Evolutionary conservation across 2,888 invertebrate genomes (phyloP), one percentile per base, ranked within the genome.

Genomic region (Nyleta sp.): DNA sequence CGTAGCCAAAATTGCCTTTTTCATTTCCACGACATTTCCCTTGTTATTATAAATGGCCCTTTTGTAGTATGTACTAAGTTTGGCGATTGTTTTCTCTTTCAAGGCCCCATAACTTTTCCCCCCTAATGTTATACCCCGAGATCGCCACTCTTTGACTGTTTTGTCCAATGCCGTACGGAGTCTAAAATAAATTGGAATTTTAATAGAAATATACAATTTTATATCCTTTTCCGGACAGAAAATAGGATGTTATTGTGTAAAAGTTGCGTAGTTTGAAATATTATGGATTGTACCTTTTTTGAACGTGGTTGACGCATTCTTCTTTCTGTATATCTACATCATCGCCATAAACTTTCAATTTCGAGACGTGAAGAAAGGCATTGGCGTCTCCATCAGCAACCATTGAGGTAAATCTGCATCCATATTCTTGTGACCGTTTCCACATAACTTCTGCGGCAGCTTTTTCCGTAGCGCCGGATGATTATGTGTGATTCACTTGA

Each of bases 41-140:
- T 71, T 59, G 38, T 76, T 71, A 17, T 55, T 33, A 59, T 76
- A 71, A 15, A 71, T 76, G 4, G 70, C 75, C 31, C 28, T 53
- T 65, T 46, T 57, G 20, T 76, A 76, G 22, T 76, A 76, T n/a
- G 53, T 50, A 4, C 44, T 42, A 20, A 68, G 38, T 65, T 76
- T 71, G 1, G 38, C 65, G 8, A 76, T 76, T 6, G 71, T 65
- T n/a, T 55, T 35, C 24, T 48, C 55, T 60, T 71, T 76, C n/a
- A 71, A 17, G n/a, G 76, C 22, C 15, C 70, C 70, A 57, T 70
- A 38, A 15, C 28, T 42, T 50, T 68, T 60, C 18, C 70, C 64
- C 31, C 70, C 70, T 8, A 76, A 62, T 2, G 50, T 71, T n/a
- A 71, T 28, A 18, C 60, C 50, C 24, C 67, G 55, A 18, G 22